phyloP scores from a whole-genome alignment of 2,113 vertebrate species.

The Pollimyrus isidori region DNA sequence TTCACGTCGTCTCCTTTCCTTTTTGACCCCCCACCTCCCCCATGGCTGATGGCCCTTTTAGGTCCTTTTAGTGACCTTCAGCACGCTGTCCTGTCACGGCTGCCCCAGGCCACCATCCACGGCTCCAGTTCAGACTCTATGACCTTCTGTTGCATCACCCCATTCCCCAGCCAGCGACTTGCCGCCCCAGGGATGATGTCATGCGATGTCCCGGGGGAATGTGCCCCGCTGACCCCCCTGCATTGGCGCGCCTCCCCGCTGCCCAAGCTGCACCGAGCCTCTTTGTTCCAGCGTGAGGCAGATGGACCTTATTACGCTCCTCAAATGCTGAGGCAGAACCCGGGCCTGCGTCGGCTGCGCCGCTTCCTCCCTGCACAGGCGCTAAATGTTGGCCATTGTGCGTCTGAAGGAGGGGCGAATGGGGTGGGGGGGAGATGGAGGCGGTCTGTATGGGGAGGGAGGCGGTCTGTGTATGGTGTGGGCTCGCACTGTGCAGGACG shows the following conservation, averaged over 20 bases:
- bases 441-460: too few species aligned
- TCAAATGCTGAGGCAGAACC: slow-evolving; percentile 41
- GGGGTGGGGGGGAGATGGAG: neutral
- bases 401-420: neutral
- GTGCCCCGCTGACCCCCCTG: slow-evolving; percentile 58
- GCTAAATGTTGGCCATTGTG: slow-evolving; percentile 12
- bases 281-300: slow-evolving; percentile 50
- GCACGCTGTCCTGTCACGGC: neutral
- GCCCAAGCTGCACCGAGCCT: slow-evolving; percentile 43
- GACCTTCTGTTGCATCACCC: slow-evolving; percentile 29
- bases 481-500: neutral
- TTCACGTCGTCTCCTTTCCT: neutral
- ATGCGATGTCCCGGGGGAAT: slow-evolving; percentile 58
- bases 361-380: neutral
- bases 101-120: neutral
- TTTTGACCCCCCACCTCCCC: neutral
- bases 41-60: neutral
- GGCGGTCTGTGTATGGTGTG: neutral
- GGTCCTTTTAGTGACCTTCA: neutral
- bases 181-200: slow-evolving; percentile 50
- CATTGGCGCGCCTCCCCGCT: slow-evolving; percentile 36
- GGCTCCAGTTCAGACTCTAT: neutral
- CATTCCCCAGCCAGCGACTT: neutral
- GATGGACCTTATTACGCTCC: slow-evolving; percentile 34
- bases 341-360: slow-evolving; percentile 9